Percentiles rank a stretch among this genome's conserved stretches.
These are phyloP conservation scores for Drosophila bunnanda DNA, from an alignment of 2,888 invertebrate genomes.

Conservation along the genomic window DNA sequence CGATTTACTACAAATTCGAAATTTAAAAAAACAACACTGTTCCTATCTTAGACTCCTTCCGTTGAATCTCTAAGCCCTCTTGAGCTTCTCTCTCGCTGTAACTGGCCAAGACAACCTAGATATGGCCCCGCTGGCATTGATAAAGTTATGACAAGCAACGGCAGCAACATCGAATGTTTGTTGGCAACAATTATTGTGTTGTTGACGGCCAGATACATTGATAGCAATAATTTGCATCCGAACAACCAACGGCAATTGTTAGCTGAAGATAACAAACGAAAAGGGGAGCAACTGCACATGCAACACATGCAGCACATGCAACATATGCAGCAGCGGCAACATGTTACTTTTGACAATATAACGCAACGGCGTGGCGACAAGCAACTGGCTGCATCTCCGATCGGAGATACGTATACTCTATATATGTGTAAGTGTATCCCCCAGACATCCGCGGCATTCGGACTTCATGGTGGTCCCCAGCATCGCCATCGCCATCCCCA, in stretches of 20 bases:
- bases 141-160: conserved; percentile 66
- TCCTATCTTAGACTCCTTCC: not conserved
- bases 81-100: conserved; percentile 39
- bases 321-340: conserved; percentile 45
- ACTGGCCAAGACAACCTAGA: conserved; percentile 41
- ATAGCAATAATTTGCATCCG: conserved; percentile 59
- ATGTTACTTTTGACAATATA: conserved; percentile 64
- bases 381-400: conserved; percentile 47
- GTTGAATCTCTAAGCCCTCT: not conserved
- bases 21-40: not conserved
- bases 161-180: conserved; percentile 46
- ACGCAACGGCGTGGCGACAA: conserved; percentile 55
- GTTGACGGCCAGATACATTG: conserved; percentile 68
- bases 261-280: conserved; percentile 55
- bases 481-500: conserved; percentile 47
- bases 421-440: conserved; percentile 14
- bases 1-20: not conserved
- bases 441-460: conserved; percentile 31
- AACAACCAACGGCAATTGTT: conserved; percentile 32
- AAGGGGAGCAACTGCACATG: conserved; percentile 48
- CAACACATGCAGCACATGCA: conserved; percentile 34
- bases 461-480: conserved; percentile 60
- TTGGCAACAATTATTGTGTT: conserved; percentile 53
- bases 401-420: conserved; percentile 1
- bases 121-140: conserved; percentile 49